Conservation (phyloP, 2,113 vertebrate species). For the Chloropsis cyanopogon region DNA sequence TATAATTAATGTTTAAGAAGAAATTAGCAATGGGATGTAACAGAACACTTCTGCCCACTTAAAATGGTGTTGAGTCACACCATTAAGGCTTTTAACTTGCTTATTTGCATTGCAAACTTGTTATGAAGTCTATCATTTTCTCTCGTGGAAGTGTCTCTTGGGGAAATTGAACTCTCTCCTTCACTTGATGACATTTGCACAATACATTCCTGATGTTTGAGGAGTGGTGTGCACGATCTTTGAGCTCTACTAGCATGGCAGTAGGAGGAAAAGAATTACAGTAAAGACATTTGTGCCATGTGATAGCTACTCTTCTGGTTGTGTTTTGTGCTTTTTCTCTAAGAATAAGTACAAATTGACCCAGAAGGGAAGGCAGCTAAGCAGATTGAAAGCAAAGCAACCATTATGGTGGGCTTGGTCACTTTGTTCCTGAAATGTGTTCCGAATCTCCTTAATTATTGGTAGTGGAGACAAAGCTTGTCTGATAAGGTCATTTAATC, state of each 20-base stretch:
- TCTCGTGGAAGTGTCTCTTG: conserved; percentile 9
- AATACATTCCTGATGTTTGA: neutral
- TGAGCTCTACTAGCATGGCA: neutral
- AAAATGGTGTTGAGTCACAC: conserved; percentile 38
- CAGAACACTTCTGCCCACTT: conserved; percentile 31
- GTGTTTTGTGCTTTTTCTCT: neutral
- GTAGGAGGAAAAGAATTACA: neutral
- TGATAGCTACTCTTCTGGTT: neutral
- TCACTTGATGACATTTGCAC: conserved; percentile 7
- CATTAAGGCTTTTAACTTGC: conserved; percentile 44
- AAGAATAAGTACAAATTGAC: neutral
- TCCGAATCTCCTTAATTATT: neutral
- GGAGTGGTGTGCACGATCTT: neutral
- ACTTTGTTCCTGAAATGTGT: neutral
- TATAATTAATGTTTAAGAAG: conserved; percentile 21
- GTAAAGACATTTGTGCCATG: neutral
- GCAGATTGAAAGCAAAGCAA: neutral
- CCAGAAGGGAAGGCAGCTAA: neutral
- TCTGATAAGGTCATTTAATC: neutral
- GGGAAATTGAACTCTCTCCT: conserved; percentile 17
- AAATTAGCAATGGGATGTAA: conserved; percentile 5
- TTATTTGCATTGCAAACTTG: conserved; percentile 36
- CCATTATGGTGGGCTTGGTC: neutral
- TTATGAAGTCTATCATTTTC: conserved; percentile 38
- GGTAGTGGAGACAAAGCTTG: neutral